Evolutionary conservation across 2,888 invertebrate species (phyloP).

Genomic region (Acanthopleura granulata): DNA sequence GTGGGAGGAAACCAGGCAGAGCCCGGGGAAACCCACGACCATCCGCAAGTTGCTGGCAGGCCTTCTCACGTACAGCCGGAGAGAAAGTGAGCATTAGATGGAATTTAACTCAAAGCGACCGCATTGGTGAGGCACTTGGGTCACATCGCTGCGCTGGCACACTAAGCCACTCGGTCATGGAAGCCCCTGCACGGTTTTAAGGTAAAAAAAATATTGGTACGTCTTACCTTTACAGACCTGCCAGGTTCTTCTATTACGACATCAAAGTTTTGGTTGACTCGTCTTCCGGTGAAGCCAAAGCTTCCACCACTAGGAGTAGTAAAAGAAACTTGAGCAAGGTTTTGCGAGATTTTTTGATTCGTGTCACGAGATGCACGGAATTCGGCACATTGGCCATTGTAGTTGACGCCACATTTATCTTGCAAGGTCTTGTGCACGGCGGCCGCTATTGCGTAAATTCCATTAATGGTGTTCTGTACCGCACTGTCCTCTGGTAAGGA

Average conservation of each 20-base stretch:
- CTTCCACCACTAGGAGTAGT: conserved; percentile 34
- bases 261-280: conserved; percentile 30
- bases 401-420: conserved; percentile 51
- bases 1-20: no score
- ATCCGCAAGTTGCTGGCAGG: no score
- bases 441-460: conserved; percentile 65
- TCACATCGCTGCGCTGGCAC: no score
- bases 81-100: no score
- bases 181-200: no score
- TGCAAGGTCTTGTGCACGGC: conserved; percentile 65
- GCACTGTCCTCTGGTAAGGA: conserved; percentile 3
- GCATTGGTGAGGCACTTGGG: no score
- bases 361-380: conserved; percentile 38
- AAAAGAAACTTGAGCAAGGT: conserved; percentile 46
- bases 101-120: no score
- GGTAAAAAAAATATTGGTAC: no score
- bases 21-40: no score
- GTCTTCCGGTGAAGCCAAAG: conserved; percentile 53
- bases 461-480: conserved; percentile 65
- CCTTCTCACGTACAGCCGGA: no score
- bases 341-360: conserved; percentile 39
- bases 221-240: neutral
- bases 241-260: neutral
- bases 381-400: conserved; percentile 40
- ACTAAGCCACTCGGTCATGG: no score